Evolutionary conservation across 2,113 vertebrate genomes (phyloP).

Genomic region (Epinephelus cyanopodus): DNA sequence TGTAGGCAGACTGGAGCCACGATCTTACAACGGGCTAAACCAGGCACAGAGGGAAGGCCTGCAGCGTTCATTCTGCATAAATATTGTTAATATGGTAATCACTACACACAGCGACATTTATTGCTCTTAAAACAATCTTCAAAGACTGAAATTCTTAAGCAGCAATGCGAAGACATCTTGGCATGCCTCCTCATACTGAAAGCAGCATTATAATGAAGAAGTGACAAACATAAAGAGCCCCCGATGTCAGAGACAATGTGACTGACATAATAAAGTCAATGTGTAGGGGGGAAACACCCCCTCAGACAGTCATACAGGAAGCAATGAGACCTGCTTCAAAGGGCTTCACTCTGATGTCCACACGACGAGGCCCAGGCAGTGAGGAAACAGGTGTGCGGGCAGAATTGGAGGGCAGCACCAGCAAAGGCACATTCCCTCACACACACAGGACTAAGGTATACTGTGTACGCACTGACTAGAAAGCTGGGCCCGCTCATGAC

Average conservation of each 20-base stretch:
- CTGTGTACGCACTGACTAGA: conserved; percentile 7
- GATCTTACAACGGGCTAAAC: conserved; percentile 25
- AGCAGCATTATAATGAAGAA: conserved; percentile 40
- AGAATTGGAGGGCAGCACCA: conserved; percentile 62
- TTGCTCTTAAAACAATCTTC: not conserved
- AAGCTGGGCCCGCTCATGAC: conserved; percentile 25
- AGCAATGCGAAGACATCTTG: conserved; percentile 13
- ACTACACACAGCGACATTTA: conserved; percentile 1
- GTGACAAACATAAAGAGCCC: conserved; percentile 68
- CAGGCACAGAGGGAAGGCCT: not conserved
- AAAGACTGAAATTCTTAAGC: not conserved
- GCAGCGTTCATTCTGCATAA: conserved; percentile 19
- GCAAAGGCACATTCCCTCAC: conserved; percentile 62
- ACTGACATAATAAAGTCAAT: conserved; percentile 73
- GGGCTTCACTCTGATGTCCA: conserved; percentile 72
- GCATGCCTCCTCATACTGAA: conserved; percentile 8
- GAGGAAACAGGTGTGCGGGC: conserved; percentile 84
- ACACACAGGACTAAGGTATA: conserved; percentile 45
- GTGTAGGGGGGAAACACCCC: conserved; percentile 61
- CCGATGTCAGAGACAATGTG: conserved; percentile 66
- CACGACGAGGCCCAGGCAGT: conserved; percentile 66
- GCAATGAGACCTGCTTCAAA: conserved; percentile 85
- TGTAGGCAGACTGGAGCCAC: conserved; percentile 47
- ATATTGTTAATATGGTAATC: conserved; percentile 7
- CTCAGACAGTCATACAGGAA: conserved; percentile 85